Evolutionary conservation across 92 coral and sea anemone genomes (phyloP), one percentile per base, ranked within the genome.

Genomic region (Zoanthus gigantus): DNA sequence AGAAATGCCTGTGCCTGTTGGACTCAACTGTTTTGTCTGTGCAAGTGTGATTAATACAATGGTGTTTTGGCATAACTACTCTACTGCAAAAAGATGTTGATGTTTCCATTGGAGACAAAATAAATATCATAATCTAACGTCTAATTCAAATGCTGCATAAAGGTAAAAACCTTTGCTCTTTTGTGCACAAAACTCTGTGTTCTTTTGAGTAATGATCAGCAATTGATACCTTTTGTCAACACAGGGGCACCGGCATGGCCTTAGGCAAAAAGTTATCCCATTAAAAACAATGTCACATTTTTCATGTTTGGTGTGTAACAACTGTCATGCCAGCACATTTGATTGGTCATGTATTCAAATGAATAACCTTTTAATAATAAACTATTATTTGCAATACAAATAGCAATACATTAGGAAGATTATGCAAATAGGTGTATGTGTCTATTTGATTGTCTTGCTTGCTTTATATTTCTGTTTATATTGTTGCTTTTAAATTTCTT

Each of bases 61-160:
- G 23, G 23, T 23, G 23, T 23, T 23, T 23, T 23, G 23, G 23
- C 23, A 23, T 23, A 23, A 23, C 23, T 23, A 23, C 23, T 23
- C 23, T 23, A 23, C 23, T 23, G 79, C 79, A 74, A 47, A 74
- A 47, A 74, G 79, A 52, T n/a, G 58, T 74, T 74, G 61, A 47
- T 45, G 79, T 58, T 3, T 74, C 79, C 79, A 9, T 6, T 45
- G 53, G 57, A 58, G 46, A 58, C 79, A 74, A 74, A 74, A 74
- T 74, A 74, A 74, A 47, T 74, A 47, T 74, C 46, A 74, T 46
- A 74, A 47, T 74, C 46, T 74, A 58, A 74, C 46, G 58, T 74
- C 79, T 47, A 47, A 46, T 47, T 45, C 79, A 74, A 74, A 74
- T 48, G 79, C 79, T 74, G 79, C 79, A 46, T 47, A n/a, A n/a